These are phyloP conservation scores for Momotus momota DNA, from an alignment of 2,797 vertebrate species.

Conservation along the genomic window DNA sequence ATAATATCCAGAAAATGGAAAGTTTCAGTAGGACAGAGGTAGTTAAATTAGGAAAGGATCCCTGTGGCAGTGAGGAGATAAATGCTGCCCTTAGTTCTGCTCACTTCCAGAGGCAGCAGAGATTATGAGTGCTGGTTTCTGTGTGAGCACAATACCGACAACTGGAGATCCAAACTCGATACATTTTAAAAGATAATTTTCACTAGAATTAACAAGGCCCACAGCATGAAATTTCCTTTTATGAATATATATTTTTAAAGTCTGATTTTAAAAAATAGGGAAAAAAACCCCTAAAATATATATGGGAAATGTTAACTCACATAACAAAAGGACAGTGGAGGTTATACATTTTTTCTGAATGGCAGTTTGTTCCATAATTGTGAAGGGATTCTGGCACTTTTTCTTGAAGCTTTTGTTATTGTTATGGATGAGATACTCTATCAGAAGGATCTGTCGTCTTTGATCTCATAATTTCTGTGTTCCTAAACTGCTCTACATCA, in stretches of 20 bases:
- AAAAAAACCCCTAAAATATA: background rate
- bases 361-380: constrained; percentile 2
- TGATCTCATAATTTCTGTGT: constrained; percentile 24
- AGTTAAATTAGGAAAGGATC: background rate
- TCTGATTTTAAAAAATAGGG: background rate
- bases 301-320: background rate
- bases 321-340: background rate
- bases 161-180: background rate
- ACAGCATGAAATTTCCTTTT: background rate
- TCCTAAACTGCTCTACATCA: background rate
- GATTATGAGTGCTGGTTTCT: background rate
- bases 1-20: background rate
- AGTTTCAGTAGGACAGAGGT: background rate
- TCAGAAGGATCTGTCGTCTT: constrained; percentile 28
- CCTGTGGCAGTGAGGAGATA: background rate
- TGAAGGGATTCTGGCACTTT: background rate
- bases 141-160: background rate
- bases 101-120: background rate
- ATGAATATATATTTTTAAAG: background rate
- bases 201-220: background rate
- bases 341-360: background rate
- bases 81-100: background rate
- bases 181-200: background rate
- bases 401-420: constrained; percentile 17
- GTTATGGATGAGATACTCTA: background rate